A percentile compares a stretch with the other conserved stretches of the same genome.
These are phyloP conservation scores for Natrix natrix DNA, from an alignment of 2,797 vertebrate species.

Conservation along the genomic window DNA sequence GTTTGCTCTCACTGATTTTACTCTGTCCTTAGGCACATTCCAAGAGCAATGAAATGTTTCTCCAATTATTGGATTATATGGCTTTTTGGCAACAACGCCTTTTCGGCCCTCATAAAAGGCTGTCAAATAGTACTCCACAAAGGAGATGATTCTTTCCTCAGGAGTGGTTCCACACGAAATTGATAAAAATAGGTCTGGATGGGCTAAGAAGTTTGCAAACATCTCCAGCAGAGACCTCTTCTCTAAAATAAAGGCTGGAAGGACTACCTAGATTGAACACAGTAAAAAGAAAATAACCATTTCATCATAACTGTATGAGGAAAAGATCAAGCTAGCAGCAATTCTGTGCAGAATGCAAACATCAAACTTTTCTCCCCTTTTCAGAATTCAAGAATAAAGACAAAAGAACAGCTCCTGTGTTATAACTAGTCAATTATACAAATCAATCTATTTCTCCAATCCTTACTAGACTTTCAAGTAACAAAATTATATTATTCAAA, in stretches of 20 bases:
- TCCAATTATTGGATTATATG: slow-evolving; percentile 92
- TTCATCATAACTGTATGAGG: neutral
- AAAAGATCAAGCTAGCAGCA: slow-evolving; percentile 12
- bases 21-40: slow-evolving; percentile 86
- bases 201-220: slow-evolving; percentile 96
- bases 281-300: slow-evolving; percentile 52
- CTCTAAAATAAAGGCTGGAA: slow-evolving; percentile 94
- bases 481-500: slow-evolving; percentile 11
- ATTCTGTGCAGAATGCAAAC: neutral
- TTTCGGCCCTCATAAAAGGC: slow-evolving; percentile 93
- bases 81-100: slow-evolving; percentile 92
- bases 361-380: neutral
- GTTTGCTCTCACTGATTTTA: slow-evolving; percentile 75
- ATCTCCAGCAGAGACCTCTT: slow-evolving; percentile 95
- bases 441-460: slow-evolving; percentile 22
- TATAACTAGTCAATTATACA: neutral
- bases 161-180: slow-evolving; percentile 82
- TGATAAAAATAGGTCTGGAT: slow-evolving; percentile 91
- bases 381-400: slow-evolving; percentile 13
- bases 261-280: slow-evolving; percentile 80
- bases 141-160: slow-evolving; percentile 88
- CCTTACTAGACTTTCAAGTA: slow-evolving; percentile 17
- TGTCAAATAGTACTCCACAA: slow-evolving; percentile 93
- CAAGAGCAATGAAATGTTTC: slow-evolving; percentile 95
- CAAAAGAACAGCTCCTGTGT: neutral